phyloP scores from a whole-genome alignment of 2,888 invertebrate genomes.

The Nemotelus nigrinus region DNA sequence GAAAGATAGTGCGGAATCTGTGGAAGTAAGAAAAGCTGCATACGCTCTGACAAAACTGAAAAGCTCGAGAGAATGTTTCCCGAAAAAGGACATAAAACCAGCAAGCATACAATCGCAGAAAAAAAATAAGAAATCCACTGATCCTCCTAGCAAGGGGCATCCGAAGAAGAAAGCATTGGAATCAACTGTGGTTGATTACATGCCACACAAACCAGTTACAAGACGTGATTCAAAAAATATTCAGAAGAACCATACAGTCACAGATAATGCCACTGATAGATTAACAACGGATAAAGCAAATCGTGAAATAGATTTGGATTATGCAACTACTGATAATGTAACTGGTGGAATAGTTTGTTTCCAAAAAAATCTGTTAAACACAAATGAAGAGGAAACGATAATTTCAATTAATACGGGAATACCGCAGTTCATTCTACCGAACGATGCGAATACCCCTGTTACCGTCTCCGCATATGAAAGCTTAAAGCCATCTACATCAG shows the following conservation, averaged over 20 bases:
- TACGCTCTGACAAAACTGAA: slow-evolving; percentile 37
- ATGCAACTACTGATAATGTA: not conserved
- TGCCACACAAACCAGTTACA: slow-evolving; percentile 19
- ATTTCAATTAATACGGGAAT: not conserved
- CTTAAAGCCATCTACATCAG: not conserved
- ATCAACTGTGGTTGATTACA: not conserved
- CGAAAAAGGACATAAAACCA: too few relatives aligned
- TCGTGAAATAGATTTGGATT: not conserved
- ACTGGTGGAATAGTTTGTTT: not conserved
- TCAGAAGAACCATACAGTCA: not conserved
- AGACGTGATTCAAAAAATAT: not conserved
- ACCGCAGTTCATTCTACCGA: not conserved
- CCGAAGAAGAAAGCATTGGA: not conserved
- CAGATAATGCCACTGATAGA: not conserved
- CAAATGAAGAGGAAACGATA: not conserved
- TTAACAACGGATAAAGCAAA: not conserved
- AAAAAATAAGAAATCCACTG: not conserved
- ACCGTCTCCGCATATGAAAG: not conserved
- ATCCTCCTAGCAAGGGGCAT: not conserved
- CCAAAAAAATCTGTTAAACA: too few relatives aligned
- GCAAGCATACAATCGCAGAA: not conserved
- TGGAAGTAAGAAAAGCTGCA: slow-evolving; percentile 41
- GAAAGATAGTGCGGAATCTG: slow-evolving; percentile 39
- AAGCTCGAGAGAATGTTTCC: not conserved
- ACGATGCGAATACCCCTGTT: not conserved